Evolutionary conservation across 2,797 vertebrate species (phyloP), one percentile per base, ranked within the genome.

Genomic region (Halcyon chelicuti): DNA sequence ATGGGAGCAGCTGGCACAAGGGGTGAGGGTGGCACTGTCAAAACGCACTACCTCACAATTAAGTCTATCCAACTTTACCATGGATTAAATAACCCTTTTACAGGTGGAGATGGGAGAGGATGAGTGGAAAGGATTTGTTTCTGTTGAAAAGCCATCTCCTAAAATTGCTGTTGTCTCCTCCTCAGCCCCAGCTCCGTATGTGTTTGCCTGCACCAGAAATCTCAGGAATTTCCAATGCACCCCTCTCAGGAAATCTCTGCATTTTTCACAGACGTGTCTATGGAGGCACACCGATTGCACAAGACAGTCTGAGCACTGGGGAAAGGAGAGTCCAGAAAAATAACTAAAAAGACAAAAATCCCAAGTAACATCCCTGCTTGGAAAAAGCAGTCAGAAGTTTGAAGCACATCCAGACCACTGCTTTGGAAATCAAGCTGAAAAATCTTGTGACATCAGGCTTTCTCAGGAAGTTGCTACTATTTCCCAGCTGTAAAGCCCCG

Each of bases 361-460:
- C 63, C 3, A 8, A 87, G 63, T 55, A 92, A 81, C 55, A 47
- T 11, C 4, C 4, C 54, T 20, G 26, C 68, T 88, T 15, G 92
- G 94, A 95, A 97, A 95, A 95, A 93, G 74, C 63, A 91, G 54
- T 35, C 82, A 84, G 66, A 52, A 61, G 66, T 71, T 90, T 97
- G 96, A 96, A 88, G 78, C 8, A 6, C n/a, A 68, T 96, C 97
- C 97, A 97, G 94, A 93, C 92, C 90, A 71, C 91, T 74, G 68
- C 74, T 95, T 83, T 97, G 95, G 96, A 97, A 94, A 92, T 63
- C 46, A 85, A 72, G 80, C 31, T 77, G 89, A 95, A 80, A 88
- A 93, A 88, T 95, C 86, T 94, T 96, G 95, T 92, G 94, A 97
- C 94, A 95, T 88, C 74, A 93, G 85, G 76, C 40, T 49, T 66